phyloP scores from a whole-genome alignment of 2,797 vertebrate species.

The Alosa sapidissima region DNA sequence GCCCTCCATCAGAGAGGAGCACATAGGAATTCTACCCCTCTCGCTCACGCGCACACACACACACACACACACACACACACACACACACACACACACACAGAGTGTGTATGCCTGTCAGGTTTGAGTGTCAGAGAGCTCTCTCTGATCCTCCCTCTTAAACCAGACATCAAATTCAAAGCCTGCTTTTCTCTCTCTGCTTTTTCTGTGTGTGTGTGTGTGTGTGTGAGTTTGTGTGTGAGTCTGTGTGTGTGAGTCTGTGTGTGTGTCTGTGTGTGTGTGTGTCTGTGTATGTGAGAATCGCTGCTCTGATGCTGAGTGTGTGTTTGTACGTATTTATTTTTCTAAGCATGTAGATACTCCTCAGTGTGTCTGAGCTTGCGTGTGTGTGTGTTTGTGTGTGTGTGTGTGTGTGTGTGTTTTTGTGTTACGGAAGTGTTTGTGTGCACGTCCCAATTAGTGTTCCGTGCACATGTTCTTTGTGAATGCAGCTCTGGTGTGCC shows the following conservation, averaged over 20 bases:
- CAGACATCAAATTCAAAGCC: slow-evolving; percentile 17
- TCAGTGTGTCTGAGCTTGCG: neutral
- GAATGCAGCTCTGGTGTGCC: slow-evolving; percentile 1
- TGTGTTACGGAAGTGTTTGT: neutral
- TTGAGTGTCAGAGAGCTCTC: slow-evolving; percentile 16
- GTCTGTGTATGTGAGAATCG: slow-evolving; percentile 40
- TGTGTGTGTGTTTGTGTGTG: slow-evolving; percentile 33
- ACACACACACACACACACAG: slow-evolving; percentile 11
- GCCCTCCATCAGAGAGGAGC: slow-evolving; percentile 87
- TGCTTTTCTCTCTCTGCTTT: slow-evolving; percentile 34
- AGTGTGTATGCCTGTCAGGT: neutral
- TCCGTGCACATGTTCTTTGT: slow-evolving; percentile 11
- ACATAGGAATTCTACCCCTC: slow-evolving; percentile 22
- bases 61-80: slow-evolving; percentile 25
- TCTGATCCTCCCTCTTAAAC: slow-evolving; percentile 13
- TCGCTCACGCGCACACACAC: neutral
- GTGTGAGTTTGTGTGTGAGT: slow-evolving; percentile 28
- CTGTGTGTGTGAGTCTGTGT: slow-evolving; percentile 34
- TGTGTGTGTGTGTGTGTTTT: neutral
- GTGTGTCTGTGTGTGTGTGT: slow-evolving; percentile 33
- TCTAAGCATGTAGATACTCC: slow-evolving; percentile 5
- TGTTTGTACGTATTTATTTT: slow-evolving; percentile 35
- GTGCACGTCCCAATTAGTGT: slow-evolving; percentile 20
- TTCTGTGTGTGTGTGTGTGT: slow-evolving; percentile 32
- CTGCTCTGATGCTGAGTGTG: slow-evolving; percentile 54